Evolutionary conservation across 1,140 invertebrate genomes (phyloP).

Genomic region (Melitaea cinxia): DNA sequence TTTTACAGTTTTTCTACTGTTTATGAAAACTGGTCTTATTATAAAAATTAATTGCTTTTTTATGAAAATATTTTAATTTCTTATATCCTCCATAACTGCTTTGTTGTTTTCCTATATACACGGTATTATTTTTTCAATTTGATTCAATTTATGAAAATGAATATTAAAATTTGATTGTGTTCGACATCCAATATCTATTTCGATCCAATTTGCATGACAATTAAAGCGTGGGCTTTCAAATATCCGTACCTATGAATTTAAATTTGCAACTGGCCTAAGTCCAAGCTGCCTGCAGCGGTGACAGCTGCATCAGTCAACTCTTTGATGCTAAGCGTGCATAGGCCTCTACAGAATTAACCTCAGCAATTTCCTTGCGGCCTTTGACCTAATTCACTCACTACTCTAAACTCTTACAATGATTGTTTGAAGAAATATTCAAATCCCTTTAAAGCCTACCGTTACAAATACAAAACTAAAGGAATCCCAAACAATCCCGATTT

Average conservation of each 20-base stretch:
- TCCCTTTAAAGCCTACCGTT: neutral
- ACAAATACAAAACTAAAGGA: neutral
- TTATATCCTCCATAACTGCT: no score
- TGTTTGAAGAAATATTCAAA: neutral
- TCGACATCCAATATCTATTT: constrained; percentile 34
- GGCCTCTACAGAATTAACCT: neutral
- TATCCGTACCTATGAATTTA: constrained; percentile 61
- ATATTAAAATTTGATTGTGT: constrained; percentile 16
- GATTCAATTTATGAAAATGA: constrained; percentile 1
- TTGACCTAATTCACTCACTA: neutral
- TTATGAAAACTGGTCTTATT: no score
- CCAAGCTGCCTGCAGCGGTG: constrained; percentile 54
- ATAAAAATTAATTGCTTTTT: no score
- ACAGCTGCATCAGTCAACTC: constrained; percentile 52
- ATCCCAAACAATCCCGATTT: neutral
- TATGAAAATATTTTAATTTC: no score
- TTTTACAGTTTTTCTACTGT: no score
- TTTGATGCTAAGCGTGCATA: neutral
- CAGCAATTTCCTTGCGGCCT: neutral
- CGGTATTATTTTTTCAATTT: constrained; percentile 6
- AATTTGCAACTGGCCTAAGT: constrained; percentile 55
- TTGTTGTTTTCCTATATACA: no score
- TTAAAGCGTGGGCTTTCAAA: constrained; percentile 49
- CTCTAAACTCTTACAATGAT: neutral
- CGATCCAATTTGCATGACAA: constrained; percentile 56